A percentile compares a stretch with the other conserved stretches of the same genome.
These are phyloP conservation scores for Garra rufa DNA, from an alignment of 2,113 vertebrate genomes.

Conservation along the genomic window DNA sequence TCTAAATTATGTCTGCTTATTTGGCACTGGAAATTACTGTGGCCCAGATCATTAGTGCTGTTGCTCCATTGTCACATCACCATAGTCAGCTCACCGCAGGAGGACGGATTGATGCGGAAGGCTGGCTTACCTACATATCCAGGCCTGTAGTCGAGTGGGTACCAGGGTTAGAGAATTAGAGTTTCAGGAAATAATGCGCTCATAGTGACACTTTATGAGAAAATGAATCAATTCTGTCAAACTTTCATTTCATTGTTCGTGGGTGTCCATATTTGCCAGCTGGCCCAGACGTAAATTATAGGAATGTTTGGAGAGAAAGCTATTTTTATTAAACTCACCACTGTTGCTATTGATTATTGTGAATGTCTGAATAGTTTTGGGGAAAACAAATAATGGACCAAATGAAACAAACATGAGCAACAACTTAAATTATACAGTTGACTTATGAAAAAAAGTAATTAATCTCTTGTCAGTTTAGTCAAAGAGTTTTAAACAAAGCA, in stretches of 20 bases:
- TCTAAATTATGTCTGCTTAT: constrained; percentile 26
- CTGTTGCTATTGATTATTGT: constrained; percentile 3
- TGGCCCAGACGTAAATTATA: neutral
- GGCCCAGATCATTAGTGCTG: constrained; percentile 5
- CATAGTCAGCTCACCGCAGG: neutral
- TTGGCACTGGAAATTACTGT: neutral
- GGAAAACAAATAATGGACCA: neutral
- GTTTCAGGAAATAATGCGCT: constrained; percentile 10
- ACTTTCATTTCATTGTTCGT: neutral
- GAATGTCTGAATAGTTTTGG: neutral
- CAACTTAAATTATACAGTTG: neutral
- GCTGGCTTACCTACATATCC: neutral
- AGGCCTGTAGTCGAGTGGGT: neutral
- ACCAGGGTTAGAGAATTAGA: neutral
- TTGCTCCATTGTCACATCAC: constrained; percentile 14
- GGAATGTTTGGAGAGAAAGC: neutral
- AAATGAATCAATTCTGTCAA: constrained; percentile 25
- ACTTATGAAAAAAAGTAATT: too few species aligned
- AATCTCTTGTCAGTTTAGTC: too few species aligned
- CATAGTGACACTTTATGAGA: neutral
- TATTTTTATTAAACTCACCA: constrained; percentile 8
- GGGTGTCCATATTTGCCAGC: neutral
- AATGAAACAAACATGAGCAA: neutral
- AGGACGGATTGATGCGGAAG: neutral
- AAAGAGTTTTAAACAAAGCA: too few species aligned